These are phyloP conservation scores for Yponomeuta plumbellus DNA, from an alignment of 2,888 invertebrate species.

Conservation along the genomic window DNA sequence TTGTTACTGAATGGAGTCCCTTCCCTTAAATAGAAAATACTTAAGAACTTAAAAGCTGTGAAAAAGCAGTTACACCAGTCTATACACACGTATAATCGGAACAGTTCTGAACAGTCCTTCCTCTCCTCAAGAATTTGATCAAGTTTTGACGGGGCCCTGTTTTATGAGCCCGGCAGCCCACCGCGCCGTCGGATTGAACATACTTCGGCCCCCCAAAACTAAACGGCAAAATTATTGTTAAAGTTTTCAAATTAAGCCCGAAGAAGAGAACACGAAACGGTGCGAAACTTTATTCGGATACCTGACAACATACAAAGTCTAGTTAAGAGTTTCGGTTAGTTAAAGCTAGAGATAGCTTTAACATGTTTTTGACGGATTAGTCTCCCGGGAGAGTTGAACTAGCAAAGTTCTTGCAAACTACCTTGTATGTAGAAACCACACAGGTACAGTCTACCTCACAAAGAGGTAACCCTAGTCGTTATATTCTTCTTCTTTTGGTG, in stretches of 20 bases:
- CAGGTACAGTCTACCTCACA: constrained; percentile 7
- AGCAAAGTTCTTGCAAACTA: constrained; percentile 15
- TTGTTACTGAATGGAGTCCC: too few relatives aligned
- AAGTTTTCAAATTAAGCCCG: constrained; percentile 12
- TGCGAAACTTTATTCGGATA: constrained; percentile 11
- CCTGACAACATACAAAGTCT: constrained; percentile 3
- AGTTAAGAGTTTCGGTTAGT: constrained; percentile 31
- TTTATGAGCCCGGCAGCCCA: neutral
- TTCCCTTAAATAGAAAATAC: too few relatives aligned
- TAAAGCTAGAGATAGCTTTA: constrained; percentile 37
- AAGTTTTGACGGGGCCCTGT: neutral
- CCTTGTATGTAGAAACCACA: constrained; percentile 9
- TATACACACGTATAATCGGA: too few relatives aligned
- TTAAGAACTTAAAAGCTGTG: too few relatives aligned
- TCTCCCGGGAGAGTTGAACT: constrained; percentile 28
- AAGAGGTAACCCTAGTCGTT: too few relatives aligned
- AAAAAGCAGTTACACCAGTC: too few relatives aligned
- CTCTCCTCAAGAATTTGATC: neutral
- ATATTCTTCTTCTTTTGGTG: too few relatives aligned
- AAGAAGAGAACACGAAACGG: neutral
- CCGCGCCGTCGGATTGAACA: neutral
- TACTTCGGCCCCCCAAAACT: neutral
- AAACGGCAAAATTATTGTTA: constrained; percentile 10
- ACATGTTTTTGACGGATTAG: constrained; percentile 60
- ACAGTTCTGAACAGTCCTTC: neutral